Percentiles rank a stretch among this genome's conserved stretches.
Evolutionary conservation across 2,113 vertebrate species (phyloP).

Genomic region (Eubucco bourcierii): DNA sequence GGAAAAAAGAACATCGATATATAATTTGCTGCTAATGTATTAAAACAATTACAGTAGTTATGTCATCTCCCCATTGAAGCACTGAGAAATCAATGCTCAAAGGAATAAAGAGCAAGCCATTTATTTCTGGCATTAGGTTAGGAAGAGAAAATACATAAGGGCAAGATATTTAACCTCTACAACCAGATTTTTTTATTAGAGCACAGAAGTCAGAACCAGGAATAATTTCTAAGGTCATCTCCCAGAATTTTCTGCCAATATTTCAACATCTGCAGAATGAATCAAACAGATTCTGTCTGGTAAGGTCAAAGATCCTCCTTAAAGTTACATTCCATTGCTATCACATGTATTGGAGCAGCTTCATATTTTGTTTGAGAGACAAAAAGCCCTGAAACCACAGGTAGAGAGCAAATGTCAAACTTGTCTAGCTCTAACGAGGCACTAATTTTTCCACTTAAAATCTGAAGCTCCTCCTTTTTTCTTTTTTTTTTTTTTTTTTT

Average conservation of each 20-base stretch:
- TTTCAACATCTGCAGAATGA: conserved; percentile 56
- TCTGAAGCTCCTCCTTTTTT: background rate
- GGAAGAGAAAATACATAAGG: conserved; percentile 22
- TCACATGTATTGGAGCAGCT: conserved; percentile 2
- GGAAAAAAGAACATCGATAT: conserved; percentile 33
- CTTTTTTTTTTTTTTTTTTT: too few relatives aligned
- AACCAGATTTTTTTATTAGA: conserved; percentile 21
- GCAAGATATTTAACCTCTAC: conserved; percentile 48
- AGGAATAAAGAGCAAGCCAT: conserved; percentile 45
- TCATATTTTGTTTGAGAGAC: conserved; percentile 25
- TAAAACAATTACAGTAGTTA: conserved; percentile 58
- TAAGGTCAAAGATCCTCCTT: conserved; percentile 57
- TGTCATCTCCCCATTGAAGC: conserved; percentile 33
- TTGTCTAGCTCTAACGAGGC: conserved; percentile 39
- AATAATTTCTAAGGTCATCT: conserved; percentile 30
- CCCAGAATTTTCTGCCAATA: conserved; percentile 12
- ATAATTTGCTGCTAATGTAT: conserved; percentile 57
- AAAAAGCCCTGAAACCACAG: conserved; percentile 49
- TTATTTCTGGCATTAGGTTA: conserved; percentile 32
- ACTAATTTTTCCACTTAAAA: conserved; percentile 44
- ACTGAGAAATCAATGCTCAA: conserved; percentile 22
- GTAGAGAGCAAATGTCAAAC: conserved; percentile 62
- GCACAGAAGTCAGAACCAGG: background rate
- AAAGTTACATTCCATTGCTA: conserved; percentile 39
- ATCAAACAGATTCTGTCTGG: conserved; percentile 31